Evolutionary conservation across 2,113 vertebrate species (phyloP).

Genomic region (Nycticebus coucang): DNA sequence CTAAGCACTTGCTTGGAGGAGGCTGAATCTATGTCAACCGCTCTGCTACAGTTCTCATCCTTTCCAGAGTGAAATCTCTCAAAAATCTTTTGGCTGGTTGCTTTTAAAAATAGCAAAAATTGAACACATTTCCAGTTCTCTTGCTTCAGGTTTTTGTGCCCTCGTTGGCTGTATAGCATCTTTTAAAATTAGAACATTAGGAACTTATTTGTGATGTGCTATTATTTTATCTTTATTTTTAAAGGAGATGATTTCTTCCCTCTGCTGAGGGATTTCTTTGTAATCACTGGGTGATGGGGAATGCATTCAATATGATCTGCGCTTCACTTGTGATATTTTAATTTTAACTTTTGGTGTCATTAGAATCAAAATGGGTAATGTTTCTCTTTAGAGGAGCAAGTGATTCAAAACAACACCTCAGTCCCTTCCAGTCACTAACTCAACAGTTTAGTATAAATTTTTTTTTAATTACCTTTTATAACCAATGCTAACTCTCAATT

Average conservation of each 20-base stretch:
- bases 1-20: not conserved
- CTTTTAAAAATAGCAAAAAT: not conserved
- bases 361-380: not conserved
- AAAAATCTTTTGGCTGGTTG: not conserved
- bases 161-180: not conserved
- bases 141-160: not conserved
- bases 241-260: not conserved
- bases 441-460: constrained; percentile 44
- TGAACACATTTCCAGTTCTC: not conserved
- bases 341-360: not conserved
- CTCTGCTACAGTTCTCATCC: not conserved
- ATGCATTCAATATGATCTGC: not conserved
- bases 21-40: accelerated
- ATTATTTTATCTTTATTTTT: not conserved
- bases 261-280: not conserved
- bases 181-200: not conserved
- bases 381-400: constrained; percentile 1
- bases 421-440: not conserved
- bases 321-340: constrained; percentile 14
- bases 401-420: not conserved
- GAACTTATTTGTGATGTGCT: not conserved
- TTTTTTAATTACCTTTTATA: not conserved
- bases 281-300: not conserved
- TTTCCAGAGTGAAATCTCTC: not conserved
- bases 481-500: not conserved